phyloP scores from a whole-genome alignment of 1,140 invertebrate genomes.

The Scylla paramamosain region DNA sequence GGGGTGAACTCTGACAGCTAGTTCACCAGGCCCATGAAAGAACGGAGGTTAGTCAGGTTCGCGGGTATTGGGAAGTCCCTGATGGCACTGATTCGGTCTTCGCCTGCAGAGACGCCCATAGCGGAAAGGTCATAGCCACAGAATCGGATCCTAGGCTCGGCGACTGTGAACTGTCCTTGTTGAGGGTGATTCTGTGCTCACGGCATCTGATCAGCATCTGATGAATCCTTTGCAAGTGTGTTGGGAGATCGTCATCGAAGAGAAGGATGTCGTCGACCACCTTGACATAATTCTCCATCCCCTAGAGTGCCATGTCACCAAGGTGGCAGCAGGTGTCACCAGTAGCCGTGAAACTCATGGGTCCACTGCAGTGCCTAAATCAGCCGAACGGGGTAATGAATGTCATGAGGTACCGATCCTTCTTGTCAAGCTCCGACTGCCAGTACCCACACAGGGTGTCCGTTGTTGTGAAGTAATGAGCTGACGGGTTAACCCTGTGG shows the following conservation, averaged over 20 bases:
- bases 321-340: neutral
- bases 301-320: slow-evolving; percentile 19
- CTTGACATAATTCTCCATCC: slow-evolving; percentile 29
- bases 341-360: slow-evolving; percentile 28
- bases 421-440: neutral
- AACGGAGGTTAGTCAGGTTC: too few species aligned
- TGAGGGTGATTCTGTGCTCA: neutral
- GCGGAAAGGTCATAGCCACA: neutral
- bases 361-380: slow-evolving; percentile 27
- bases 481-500: neutral
- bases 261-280: neutral
- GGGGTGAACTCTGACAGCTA: neutral
- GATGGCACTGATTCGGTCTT: neutral
- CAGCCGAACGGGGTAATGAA: neutral
- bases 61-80: neutral
- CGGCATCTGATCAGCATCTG: slow-evolving; percentile 9
- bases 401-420: neutral
- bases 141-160: neutral
- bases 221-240: neutral
- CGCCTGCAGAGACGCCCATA: neutral
- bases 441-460: too few species aligned
- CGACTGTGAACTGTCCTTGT: neutral
- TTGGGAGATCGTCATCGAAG: neutral
- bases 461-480: too few species aligned
- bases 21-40: slow-evolving; percentile 23